Evolutionary conservation across 1,140 invertebrate genomes (phyloP).

Genomic region (Glomeris maerens): DNA sequence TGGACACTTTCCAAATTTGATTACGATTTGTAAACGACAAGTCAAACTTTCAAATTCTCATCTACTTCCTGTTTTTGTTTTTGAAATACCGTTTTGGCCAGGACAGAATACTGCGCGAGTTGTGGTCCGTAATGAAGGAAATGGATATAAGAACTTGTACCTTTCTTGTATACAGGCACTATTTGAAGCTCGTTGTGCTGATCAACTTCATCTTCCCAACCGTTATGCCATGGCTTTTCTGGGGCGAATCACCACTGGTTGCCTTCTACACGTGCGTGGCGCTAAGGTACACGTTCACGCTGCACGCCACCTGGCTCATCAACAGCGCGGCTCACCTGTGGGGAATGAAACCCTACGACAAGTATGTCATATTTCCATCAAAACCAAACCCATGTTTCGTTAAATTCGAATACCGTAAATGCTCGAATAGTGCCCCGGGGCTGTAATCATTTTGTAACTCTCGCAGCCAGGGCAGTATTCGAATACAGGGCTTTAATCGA

Average conservation of each 20-base stretch:
- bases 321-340: slow-evolving; percentile 90
- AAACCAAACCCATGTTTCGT: background rate
- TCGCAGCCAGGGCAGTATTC: no score
- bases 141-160: no score
- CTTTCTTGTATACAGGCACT: slow-evolving; percentile 49
- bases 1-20: no score
- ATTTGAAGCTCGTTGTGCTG: slow-evolving; percentile 61
- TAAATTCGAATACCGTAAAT: no score
- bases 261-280: slow-evolving; percentile 69
- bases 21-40: background rate
- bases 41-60: background rate
- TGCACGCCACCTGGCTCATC: slow-evolving; percentile 90
- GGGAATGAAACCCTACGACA: slow-evolving; percentile 82
- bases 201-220: slow-evolving; percentile 77
- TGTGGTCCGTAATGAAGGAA: no score
- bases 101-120: no score
- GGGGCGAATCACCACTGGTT: slow-evolving; percentile 64
- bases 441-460: no score
- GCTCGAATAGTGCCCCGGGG: no score
- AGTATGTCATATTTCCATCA: slow-evolving; percentile 30
- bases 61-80: no score
- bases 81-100: no score
- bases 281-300: slow-evolving; percentile 67
- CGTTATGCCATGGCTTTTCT: slow-evolving; percentile 59
- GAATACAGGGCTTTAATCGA: no score